Percentiles rank a stretch among this genome's conserved stretches.
phyloP scores from a whole-genome alignment of 2,888 invertebrate species.

The Drosophila conformis region DNA sequence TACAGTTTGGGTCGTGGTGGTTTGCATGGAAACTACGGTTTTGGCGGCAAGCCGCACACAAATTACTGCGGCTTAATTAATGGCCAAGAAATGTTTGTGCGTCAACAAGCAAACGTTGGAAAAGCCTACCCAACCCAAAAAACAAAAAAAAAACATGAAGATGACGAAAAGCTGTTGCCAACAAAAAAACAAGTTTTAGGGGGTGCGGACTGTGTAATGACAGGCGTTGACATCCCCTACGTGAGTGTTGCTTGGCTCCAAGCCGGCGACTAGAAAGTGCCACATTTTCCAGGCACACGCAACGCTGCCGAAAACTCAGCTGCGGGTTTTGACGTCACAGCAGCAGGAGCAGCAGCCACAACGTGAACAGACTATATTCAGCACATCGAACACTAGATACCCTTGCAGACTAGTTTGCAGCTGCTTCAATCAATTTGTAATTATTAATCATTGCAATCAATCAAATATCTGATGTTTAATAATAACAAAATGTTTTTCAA shows the following conservation, averaged over 20 bases:
- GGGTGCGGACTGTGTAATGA: conserved; percentile 26
- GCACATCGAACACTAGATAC: conserved; percentile 1
- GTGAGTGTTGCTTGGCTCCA: conserved; percentile 44
- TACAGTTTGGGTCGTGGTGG: not conserved
- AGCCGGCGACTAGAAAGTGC: conserved; percentile 44
- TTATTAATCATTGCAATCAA: not conserved
- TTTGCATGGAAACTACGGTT: not conserved
- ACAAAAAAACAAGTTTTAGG: conserved; percentile 35
- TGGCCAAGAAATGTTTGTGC: conserved; percentile 68
- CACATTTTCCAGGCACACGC: conserved; percentile 56
- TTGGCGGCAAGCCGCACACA: conserved; percentile 34
- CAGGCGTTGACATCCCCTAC: conserved; percentile 53
- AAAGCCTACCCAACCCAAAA: conserved; percentile 13
- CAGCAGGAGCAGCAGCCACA: conserved; percentile 11
- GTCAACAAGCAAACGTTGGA: conserved; percentile 64
- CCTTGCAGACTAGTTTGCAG: not conserved
- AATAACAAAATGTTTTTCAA: not conserved
- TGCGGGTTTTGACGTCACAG: conserved; percentile 51
- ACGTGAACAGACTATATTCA: not conserved
- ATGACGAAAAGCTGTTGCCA: conserved; percentile 71
- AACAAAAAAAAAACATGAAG: conserved; percentile 18
- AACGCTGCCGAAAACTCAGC: conserved; percentile 19
- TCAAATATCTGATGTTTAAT: not conserved
- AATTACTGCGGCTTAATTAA: conserved; percentile 75
- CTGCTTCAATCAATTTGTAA: not conserved